Percentiles rank a stretch among this genome's conserved stretches.
These are phyloP conservation scores for Lasiurus borealis DNA, from an alignment of 2,113 vertebrate genomes.

Conservation along the genomic window DNA sequence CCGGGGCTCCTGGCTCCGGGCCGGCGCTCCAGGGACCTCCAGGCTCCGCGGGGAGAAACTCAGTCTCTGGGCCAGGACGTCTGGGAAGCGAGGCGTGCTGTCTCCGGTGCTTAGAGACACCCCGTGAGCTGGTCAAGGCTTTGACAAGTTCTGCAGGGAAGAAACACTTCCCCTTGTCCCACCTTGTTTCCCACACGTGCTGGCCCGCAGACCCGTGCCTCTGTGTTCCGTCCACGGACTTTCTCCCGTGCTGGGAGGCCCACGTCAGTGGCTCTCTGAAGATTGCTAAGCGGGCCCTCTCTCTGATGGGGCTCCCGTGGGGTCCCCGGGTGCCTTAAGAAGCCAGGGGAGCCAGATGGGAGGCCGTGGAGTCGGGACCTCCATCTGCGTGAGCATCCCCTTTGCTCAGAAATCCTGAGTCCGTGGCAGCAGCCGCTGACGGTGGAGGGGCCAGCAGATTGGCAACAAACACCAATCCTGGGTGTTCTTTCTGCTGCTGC, in stretches of 20 bases:
- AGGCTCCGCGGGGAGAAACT: neutral
- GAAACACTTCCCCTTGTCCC: neutral
- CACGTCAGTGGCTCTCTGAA: neutral
- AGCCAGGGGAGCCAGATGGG: neutral
- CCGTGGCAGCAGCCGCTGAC: no score
- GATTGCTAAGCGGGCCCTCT: neutral
- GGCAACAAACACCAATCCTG: neutral
- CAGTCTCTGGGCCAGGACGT: neutral
- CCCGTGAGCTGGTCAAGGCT: neutral
- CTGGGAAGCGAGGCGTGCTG: neutral
- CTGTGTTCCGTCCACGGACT: rapidly evolving
- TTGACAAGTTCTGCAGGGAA: neutral
- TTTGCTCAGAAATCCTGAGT: neutral
- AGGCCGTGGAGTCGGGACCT: neutral
- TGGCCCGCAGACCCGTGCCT: neutral
- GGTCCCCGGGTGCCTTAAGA: neutral
- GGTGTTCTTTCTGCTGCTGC: neutral
- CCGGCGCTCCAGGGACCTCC: rapidly evolving
- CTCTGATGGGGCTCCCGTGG: neutral
- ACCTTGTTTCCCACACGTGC: neutral
- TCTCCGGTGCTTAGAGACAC: neutral
- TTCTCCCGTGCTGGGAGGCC: neutral
- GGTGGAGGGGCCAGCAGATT: rapidly evolving
- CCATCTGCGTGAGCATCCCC: neutral
- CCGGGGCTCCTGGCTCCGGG: no score